Base-by-base conservation (phyloP, 2,888 invertebrate species). In the Rhabditoides inermis region DNA sequence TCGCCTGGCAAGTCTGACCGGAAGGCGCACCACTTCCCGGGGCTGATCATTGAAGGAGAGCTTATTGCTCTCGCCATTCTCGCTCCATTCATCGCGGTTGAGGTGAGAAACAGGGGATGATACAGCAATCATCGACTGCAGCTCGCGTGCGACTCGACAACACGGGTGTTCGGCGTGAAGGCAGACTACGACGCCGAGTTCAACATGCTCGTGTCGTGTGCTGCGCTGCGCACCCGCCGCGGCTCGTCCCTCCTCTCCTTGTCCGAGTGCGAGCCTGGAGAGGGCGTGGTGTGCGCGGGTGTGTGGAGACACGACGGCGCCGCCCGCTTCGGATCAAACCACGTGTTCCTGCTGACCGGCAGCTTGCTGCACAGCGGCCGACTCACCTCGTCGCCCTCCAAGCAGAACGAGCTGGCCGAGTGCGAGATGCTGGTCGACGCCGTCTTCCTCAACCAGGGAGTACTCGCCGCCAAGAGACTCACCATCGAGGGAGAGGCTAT, bases 211-310 rank as follows among this genome's bases (percentile, higher is more conserved):
- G 45, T 60, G 25, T 56, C 63, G 10, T 58, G 56, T 18, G 65
- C 63, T 0, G 61, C 63, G 2, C 53, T 65, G 0, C 40, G 53
- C 42, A 65, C 60, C 7, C 46, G 42, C 15, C 60, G 55, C 28
- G 55, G 56, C 10, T 53, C 56, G 12, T 28, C 51, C 1, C 30
- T 63, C n/a, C 10, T 60, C 0, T 60, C 63, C 0, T 49, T 63
- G 60, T 51, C 56, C 12, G 42, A 42, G 15, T 49, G 49, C 3
- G 45, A 49, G 26, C 53, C 49, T 30, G 51, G 55, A 20, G 65
- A 65, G 32, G 63, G 58, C 2, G 53, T 65, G n/a, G 58, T 65
- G 26, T 60, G 61, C 50, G 60, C 63, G 12, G 58, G 58, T 15
- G 57, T 53, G 1, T 65, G 58, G 36, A 42, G 41, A 28, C 65